A percentile compares a stretch with the other conserved stretches of the same genome.
These are phyloP conservation scores for Phylloscopus trochiloides DNA, from an alignment of 2,113 vertebrate genomes.

Conservation along the genomic window DNA sequence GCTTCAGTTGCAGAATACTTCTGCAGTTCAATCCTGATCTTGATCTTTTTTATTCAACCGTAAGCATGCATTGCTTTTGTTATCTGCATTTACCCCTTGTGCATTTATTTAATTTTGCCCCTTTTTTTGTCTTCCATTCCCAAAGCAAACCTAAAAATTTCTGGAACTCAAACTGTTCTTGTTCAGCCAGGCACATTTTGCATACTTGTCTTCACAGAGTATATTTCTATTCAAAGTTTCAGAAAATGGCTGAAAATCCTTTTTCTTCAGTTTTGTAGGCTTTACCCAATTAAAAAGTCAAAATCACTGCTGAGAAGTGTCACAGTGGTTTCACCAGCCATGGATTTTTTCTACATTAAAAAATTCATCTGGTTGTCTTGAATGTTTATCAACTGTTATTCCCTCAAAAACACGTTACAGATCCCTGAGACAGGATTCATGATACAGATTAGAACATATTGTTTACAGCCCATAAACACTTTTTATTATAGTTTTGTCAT, in stretches of 20 bases:
- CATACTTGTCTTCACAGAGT: fast-evolving
- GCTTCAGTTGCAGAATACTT: neutral
- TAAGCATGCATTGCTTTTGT: neutral
- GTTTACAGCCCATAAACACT: constrained; percentile 41
- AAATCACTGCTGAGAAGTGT: neutral
- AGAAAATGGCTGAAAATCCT: neutral
- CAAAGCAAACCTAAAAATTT: neutral
- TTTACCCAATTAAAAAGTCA: neutral
- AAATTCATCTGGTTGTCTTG: neutral
- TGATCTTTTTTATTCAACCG: neutral
- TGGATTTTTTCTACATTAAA: neutral
- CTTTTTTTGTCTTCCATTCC: neutral
- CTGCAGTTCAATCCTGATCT: neutral
- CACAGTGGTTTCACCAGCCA: neutral
- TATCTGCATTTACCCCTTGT: neutral
- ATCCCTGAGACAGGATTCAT: neutral
- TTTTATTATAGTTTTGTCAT: constrained; percentile 40
- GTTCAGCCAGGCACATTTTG: neutral
- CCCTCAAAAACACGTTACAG: neutral
- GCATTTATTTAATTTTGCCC: neutral
- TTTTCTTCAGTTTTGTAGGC: neutral
- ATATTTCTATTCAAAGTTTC: neutral
- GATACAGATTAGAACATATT: neutral
- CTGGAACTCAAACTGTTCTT: neutral
- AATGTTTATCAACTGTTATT: neutral